Evolutionary conservation across 2,797 vertebrate genomes (phyloP), one percentile per base, ranked within the genome.

Genomic region (Siniperca undulata): DNA sequence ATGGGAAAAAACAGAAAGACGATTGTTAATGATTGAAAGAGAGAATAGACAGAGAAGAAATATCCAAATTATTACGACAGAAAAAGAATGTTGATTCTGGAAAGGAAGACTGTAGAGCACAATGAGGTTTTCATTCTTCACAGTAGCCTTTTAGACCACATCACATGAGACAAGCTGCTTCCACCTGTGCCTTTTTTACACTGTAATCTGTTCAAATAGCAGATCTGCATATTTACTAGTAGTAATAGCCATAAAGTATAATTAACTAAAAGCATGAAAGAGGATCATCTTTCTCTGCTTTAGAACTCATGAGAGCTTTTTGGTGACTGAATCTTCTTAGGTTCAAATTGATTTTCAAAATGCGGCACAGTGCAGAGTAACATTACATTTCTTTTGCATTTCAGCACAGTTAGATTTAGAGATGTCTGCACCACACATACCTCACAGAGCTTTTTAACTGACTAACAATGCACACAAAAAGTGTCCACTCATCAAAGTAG

Each of bases 1-100:
- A 96, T 85, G 94, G 96, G 96, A 85, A 86, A 89, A 93, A 92
- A 85, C 92, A 95, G 93, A 94, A 77, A 91, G 80, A 92, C 75
- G 85, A 86, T 30, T 82, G 86, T 93, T 93, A 95, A 92, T 90
- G 85, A 91, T 68, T 71, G 40, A 86, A 82, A 91, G 71, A 85
- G 62, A 30, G 67, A 81, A 84, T 70, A 87, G 82, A 79, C 27
- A 84, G 81, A 88, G 36, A 86, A 82, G 72, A 88, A 73, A 84
- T 76, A 74, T 20, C 66, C 42, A 81, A 83, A 82, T 67, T 42
- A 60, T 0, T 13, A 44, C 11, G 46, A 69, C 3, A 80, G n/a
- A 58, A 77, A 79, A 77, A 58, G 48, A 59, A 65, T 0, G 7
- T 0, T 17, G 46, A 73, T 46, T 65, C 34, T n/a, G 24, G 8